A percentile compares a stretch with the other conserved stretches of the same genome.
Evolutionary conservation across 1,140 invertebrate species (phyloP).

Genomic region (Carcinoscorpius rotundicauda): DNA sequence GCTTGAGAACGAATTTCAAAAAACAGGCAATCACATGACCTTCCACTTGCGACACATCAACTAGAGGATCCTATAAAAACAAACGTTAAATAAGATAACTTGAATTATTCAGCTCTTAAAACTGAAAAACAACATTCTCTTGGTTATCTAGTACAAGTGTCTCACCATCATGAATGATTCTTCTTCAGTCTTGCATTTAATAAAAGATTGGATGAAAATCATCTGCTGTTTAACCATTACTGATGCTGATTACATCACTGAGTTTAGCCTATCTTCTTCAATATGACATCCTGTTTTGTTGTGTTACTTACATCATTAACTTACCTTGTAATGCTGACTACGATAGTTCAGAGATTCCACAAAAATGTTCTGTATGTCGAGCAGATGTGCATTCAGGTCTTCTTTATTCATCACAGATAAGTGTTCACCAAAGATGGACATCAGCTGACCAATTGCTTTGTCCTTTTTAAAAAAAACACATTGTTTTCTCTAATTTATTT

Average conservation of each 20-base stretch:
- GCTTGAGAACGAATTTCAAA: conserved; percentile 62
- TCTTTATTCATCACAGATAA: conserved; percentile 23
- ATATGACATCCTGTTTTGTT: no score
- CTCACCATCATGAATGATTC: no score
- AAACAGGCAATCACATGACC: conserved; percentile 56
- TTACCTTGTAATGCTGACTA: background rate
- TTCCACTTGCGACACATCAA: conserved; percentile 41
- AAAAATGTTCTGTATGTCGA: conserved; percentile 51
- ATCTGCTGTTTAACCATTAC: no score
- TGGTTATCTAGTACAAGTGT: no score
- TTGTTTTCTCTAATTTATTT: no score
- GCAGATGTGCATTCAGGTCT: conserved; percentile 55
- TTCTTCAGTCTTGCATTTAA: no score
- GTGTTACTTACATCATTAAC: no score
- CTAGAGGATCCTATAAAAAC: background rate
- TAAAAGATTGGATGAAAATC: no score
- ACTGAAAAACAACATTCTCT: no score
- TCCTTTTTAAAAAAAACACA: conserved; percentile 44
- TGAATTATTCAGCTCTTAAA: no score
- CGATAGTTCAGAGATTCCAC: conserved; percentile 60
- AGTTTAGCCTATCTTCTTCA: no score
- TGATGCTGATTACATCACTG: no score
- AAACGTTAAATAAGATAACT: background rate
- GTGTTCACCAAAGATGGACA: conserved; percentile 33
- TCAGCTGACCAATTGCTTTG: conserved; percentile 49